phyloP scores from a whole-genome alignment of 2,888 invertebrate genomes.

The Argyra leucocephala region DNA sequence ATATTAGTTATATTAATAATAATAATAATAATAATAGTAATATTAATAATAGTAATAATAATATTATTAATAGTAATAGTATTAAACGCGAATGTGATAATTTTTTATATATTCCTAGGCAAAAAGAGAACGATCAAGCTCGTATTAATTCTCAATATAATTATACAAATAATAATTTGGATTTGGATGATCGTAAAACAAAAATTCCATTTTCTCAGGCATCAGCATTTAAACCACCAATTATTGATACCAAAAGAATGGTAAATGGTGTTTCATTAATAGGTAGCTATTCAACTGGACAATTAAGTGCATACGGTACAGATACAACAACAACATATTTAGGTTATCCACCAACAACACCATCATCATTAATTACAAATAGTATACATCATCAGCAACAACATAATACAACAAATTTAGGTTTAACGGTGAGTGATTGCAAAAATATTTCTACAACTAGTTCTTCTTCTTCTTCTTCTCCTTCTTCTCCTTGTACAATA shows the following conservation, averaged over 20 bases:
- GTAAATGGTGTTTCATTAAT: slow-evolving; percentile 34
- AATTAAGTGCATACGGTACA: too few species aligned
- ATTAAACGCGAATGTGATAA: slow-evolving; percentile 50
- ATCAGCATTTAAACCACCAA: slow-evolving; percentile 71
- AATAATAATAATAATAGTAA: background rate
- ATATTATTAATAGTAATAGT: background rate
- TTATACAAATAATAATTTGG: slow-evolving; percentile 19
- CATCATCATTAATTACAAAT: slow-evolving; percentile 24
- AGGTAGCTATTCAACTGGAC: slow-evolving; percentile 15
- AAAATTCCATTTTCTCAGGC: slow-evolving; percentile 60
- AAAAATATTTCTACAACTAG: slow-evolving; percentile 19
- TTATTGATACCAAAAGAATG: slow-evolving; percentile 50
- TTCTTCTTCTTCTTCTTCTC: slow-evolving; percentile 22
- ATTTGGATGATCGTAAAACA: slow-evolving; percentile 22
- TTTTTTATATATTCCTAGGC: slow-evolving; percentile 45
- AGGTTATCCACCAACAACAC: slow-evolving; percentile 25
- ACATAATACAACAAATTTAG: background rate
- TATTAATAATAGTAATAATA: background rate
- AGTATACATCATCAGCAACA: slow-evolving; percentile 16
- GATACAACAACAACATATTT: slow-evolving; percentile 7
- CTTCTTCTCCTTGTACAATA: slow-evolving; percentile 16
- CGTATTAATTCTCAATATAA: slow-evolving; percentile 35
- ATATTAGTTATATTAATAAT: background rate
- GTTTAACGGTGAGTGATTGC: slow-evolving; percentile 1
- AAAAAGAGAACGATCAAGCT: slow-evolving; percentile 43